Percentiles rank a stretch among this genome's conserved stretches.
phyloP scores from a whole-genome alignment of 2,797 vertebrate genomes.

The Sebastiscus albofasciatus region DNA sequence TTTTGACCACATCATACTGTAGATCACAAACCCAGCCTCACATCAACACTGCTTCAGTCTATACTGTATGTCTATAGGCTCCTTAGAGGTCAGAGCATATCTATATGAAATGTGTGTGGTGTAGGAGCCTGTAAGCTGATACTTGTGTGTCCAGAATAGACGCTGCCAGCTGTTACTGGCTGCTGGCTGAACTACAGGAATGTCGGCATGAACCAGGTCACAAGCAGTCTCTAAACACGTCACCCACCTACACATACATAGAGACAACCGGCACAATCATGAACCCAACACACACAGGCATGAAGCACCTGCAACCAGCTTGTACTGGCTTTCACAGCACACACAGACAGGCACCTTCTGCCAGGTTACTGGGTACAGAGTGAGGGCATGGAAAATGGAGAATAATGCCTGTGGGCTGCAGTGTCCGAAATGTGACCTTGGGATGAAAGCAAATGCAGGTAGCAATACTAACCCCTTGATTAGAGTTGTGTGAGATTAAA shows the following conservation, averaged over 20 bases:
- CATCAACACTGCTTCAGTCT: background rate
- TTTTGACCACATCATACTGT: background rate
- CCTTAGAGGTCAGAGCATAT: constrained; percentile 16
- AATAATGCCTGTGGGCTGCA: background rate
- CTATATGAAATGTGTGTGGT: background rate
- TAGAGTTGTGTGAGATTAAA: background rate
- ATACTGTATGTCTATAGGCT: constrained; percentile 12
- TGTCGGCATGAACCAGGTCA: constrained; percentile 27
- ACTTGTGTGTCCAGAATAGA: constrained; percentile 69
- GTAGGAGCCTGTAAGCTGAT: constrained; percentile 28
- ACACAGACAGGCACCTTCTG: background rate
- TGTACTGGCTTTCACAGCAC: constrained; percentile 21
- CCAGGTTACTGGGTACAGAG: background rate
- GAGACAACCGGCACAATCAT: background rate
- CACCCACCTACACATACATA: background rate
- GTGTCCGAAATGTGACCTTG: constrained; percentile 38
- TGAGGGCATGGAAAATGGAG: constrained; percentile 1
- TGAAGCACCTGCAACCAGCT: constrained; percentile 52
- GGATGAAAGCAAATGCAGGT: constrained; percentile 7
- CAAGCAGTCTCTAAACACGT: background rate
- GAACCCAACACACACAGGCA: constrained; percentile 8
- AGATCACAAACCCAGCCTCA: background rate
- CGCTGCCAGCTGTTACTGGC: constrained; percentile 65
- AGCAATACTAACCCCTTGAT: constrained; percentile 13
- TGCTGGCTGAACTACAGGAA: constrained; percentile 29